Evolutionary conservation across 2,113 vertebrate genomes (phyloP).

Genomic region (Pelusios castaneus): DNA sequence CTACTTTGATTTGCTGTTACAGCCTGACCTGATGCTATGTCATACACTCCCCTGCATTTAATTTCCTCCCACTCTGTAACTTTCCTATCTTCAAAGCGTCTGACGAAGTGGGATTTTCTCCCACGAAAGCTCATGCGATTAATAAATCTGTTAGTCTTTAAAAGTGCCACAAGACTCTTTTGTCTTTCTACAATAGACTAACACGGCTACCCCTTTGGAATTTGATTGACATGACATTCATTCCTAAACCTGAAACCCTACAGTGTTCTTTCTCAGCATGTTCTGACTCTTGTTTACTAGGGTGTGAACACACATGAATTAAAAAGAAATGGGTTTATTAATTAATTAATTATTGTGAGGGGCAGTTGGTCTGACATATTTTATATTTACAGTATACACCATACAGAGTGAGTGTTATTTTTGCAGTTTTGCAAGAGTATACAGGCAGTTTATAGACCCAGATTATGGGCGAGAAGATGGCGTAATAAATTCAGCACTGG

Average conservation of each 20-base stretch:
- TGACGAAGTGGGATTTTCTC: no score
- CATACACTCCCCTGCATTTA: no score
- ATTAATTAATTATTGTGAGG: conserved; percentile 1
- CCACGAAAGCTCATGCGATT: no score
- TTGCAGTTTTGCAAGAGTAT: conserved; percentile 18
- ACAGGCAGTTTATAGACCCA: conserved; percentile 32
- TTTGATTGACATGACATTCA: neutral
- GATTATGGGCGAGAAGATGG: neutral
- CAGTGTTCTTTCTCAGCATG: neutral
- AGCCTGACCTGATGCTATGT: no score
- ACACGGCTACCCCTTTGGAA: no score
- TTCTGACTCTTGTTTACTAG: neutral
- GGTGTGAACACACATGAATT: conserved; percentile 3
- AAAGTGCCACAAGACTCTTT: no score
- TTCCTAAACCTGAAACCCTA: neutral
- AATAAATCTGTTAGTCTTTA: no score
- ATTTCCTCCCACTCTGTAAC: no score
- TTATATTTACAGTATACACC: neutral
- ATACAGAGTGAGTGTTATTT: neutral
- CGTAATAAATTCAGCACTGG: conserved; percentile 46
- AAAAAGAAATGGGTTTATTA: neutral
- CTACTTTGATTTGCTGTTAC: no score
- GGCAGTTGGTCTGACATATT: conserved; percentile 12
- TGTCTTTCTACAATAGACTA: no score
- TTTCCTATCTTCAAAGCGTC: no score